Evolutionary conservation across 2,888 invertebrate species (phyloP), one percentile per base, ranked within the genome.

Genomic region (Thalpophila matura): DNA sequence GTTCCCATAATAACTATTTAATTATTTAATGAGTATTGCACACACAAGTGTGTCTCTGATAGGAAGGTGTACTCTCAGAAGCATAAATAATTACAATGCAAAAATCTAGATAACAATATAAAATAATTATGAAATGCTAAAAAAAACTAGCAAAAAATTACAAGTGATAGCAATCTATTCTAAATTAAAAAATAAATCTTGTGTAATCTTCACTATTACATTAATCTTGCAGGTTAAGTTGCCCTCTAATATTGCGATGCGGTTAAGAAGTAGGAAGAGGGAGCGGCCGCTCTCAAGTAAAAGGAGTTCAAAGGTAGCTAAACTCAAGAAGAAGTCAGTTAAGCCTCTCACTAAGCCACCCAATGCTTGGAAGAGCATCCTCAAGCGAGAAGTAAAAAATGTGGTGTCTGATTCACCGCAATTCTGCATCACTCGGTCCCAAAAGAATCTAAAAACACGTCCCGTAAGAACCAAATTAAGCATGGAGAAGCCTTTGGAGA

Each of bases 191-290:
- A n/a, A n/a, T n/a, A n/a, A n/a, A n/a, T n/a, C n/a, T n/a, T n/a
- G n/a, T 31, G 31, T 31, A 31, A 31, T n/a, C 4, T 31, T 12
- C 12, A n/a, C 31, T 0, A 31, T n/a, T n/a, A 0, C n/a, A 31
- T n/a, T 6, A n/a, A n/a, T 16, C 61, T 85, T 86, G 2, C 86
- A 94, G 94, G 91, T 89, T 87, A 81, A 87, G 86, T 83, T 70
- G 57, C 58, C 74, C 59, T 78, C 82, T 86, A 77, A 83, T 84
- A 81, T 88, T 94, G 94, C 93, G 74, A 96, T 96, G 96, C 96
- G 96, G 96, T 92, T 96, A 87, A 95, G 97, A 89, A 96, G 96
- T 89, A 96, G 96, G 82, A 96, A 96, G 86, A 95, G 96, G 86
- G 96, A 95, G 91, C 95, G 95, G 78, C 94, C 95, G 86, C 92